phyloP scores from a whole-genome alignment of 2,888 invertebrate genomes.

The Augochlorella aurata region DNA sequence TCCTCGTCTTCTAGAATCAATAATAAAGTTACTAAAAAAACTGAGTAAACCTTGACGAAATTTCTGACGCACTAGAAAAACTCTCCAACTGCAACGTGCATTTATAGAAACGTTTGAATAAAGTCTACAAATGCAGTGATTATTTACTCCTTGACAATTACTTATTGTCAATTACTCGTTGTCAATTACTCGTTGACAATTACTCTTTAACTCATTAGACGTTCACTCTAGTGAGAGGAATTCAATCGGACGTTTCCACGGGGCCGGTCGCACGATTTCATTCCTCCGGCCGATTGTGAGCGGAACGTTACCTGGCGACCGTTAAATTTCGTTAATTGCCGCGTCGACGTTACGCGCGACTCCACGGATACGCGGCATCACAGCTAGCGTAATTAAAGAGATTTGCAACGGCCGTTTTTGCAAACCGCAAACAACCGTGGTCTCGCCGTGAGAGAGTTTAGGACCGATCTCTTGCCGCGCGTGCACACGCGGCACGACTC shows the following conservation, averaged over 20 bases:
- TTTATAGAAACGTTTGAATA: no score
- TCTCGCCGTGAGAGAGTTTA: slow-evolving; percentile 58
- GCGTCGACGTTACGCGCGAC: slow-evolving; percentile 40
- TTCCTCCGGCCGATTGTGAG: neutral
- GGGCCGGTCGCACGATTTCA: neutral
- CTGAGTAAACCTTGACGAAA: no score
- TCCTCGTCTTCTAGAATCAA: no score
- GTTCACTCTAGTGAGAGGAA: neutral
- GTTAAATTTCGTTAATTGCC: slow-evolving; percentile 45
- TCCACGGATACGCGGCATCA: slow-evolving; percentile 14
- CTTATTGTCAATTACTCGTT: neutral
- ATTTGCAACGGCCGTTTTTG: slow-evolving; percentile 66
- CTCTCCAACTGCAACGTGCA: no score
- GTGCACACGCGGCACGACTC: neutral
- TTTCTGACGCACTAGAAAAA: no score
- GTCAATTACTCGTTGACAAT: neutral
- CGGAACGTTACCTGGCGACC: slow-evolving; percentile 17
- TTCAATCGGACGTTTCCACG: neutral
- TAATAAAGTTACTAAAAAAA: no score
- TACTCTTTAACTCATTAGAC: neutral
- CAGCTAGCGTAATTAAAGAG: slow-evolving; percentile 57
- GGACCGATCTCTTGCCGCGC: slow-evolving; percentile 26
- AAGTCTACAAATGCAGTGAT: no score
- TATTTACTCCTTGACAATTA: neutral
- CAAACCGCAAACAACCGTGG: slow-evolving; percentile 56